phyloP scores from a whole-genome alignment of 2,113 vertebrate genomes.

The Prunella himalayana region DNA sequence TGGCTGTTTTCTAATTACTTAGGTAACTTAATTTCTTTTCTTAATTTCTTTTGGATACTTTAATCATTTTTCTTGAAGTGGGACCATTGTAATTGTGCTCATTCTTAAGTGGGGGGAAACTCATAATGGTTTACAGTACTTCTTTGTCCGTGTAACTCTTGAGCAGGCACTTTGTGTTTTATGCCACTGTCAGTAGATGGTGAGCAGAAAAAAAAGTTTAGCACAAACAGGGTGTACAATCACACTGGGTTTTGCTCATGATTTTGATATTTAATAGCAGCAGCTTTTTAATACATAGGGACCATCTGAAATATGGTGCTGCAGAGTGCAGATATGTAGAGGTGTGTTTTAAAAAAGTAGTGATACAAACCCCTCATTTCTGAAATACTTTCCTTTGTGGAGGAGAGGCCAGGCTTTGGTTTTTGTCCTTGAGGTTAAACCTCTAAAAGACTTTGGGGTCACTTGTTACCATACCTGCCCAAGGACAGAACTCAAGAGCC shows the following conservation, averaged over 20 bases:
- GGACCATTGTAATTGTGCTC: neutral
- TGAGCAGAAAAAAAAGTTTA: neutral
- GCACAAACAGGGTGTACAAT: accelerated
- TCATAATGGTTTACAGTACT: neutral
- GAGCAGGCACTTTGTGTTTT: neutral
- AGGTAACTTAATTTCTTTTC: neutral
- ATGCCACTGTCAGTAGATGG: neutral
- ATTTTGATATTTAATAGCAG: neutral
- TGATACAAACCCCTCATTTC: neutral
- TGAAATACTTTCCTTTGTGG: neutral
- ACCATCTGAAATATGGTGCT: neutral
- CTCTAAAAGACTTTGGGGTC: neutral
- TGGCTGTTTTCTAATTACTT: neutral
- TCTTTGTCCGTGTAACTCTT: neutral
- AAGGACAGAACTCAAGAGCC: neutral
- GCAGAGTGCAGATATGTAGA: neutral
- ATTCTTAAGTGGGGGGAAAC: neutral
- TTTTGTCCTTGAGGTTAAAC: neutral
- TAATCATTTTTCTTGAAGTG: neutral
- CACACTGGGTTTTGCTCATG: neutral
- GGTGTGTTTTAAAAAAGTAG: neutral
- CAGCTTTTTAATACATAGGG: neutral
- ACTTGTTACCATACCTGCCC: neutral
- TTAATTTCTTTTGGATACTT: neutral
- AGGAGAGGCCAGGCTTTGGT: neutral